phyloP scores from a whole-genome alignment of 2,797 vertebrate species.

The Spea hammondii region DNA sequence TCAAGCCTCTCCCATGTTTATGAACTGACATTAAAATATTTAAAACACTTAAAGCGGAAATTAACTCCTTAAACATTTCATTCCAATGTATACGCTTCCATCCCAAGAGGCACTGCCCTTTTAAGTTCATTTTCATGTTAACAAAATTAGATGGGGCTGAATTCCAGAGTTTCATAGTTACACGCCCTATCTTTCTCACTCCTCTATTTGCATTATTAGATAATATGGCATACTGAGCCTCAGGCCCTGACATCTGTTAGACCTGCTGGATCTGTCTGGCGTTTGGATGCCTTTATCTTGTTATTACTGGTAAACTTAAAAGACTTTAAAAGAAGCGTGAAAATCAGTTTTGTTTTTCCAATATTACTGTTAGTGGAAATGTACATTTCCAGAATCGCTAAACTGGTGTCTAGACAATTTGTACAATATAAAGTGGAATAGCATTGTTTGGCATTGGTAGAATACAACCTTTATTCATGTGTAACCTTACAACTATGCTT shows the following conservation, averaged over 20 bases:
- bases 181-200: not conserved
- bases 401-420: no score
- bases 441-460: no score
- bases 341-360: no score
- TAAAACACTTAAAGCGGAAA: not conserved
- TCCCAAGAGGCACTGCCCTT: not conserved
- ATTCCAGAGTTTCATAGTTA: not conserved
- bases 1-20: not conserved
- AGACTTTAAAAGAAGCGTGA: no score
- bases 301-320: conserved; percentile 23
- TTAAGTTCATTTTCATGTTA: not conserved
- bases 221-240: conserved; percentile 19
- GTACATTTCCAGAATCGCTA: no score
- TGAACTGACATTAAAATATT: not conserved
- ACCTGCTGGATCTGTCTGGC: conserved; percentile 31
- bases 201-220: conserved; percentile 15
- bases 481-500: no score
- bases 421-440: no score
- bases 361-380: no score
- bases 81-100: not conserved
- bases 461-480: no score
- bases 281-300: conserved; percentile 22
- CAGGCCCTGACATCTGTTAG: conserved; percentile 30
- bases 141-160: not conserved
- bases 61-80: not conserved